phyloP scores from a whole-genome alignment of 2,888 invertebrate genomes.

The Tinea semifulvella region DNA sequence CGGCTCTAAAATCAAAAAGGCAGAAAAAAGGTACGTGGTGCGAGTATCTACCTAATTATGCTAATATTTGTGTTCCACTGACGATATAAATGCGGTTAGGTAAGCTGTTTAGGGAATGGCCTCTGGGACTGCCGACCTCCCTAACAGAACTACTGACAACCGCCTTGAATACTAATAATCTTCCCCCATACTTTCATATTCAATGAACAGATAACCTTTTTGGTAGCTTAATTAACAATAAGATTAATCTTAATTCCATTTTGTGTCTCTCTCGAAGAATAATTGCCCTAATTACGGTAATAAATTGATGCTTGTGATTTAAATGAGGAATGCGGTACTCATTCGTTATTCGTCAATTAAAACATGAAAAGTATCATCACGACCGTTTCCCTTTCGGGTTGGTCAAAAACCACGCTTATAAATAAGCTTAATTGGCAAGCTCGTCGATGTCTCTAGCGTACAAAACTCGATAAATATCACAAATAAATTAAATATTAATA shows the following conservation, averaged over 20 bases:
- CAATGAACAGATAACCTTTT: constrained; percentile 40
- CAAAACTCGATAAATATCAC: no score
- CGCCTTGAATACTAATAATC: constrained; percentile 49
- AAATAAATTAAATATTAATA: no score
- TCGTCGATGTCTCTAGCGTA: no score
- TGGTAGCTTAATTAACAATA: constrained; percentile 34
- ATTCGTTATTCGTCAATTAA: no score
- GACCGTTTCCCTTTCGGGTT: no score
- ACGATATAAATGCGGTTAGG: constrained; percentile 55
- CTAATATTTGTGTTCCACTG: constrained; percentile 51
- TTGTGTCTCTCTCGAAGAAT: not conserved
- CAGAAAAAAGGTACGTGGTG: not conserved
- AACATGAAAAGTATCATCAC: no score
- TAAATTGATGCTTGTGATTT: not conserved
- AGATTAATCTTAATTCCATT: constrained; percentile 26
- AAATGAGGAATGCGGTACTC: no score
- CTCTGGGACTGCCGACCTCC: constrained; percentile 42
- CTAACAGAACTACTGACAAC: constrained; percentile 47
- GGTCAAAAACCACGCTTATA: no score
- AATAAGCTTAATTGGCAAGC: no score
- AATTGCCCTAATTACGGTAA: not conserved
- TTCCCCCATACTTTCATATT: constrained; percentile 34
- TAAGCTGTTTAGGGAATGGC: constrained; percentile 59
- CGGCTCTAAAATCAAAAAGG: not conserved
- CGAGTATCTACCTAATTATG: constrained; percentile 38